These are phyloP conservation scores for Virgularia gustaviana DNA, from an alignment of 92 coral and sea anemone genomes.

Conservation along the genomic window DNA sequence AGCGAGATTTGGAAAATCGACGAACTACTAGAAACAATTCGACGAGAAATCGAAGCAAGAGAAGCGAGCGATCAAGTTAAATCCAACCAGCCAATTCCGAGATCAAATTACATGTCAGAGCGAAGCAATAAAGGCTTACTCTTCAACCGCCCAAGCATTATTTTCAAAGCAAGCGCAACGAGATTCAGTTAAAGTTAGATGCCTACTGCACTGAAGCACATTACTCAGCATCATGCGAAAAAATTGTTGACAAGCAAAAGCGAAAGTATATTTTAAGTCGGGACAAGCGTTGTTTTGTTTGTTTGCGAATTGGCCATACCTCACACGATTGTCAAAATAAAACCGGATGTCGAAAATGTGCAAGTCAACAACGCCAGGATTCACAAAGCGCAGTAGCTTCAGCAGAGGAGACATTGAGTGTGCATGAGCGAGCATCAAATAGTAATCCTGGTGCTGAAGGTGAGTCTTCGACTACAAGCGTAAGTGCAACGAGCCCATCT, in stretches of 20 bases:
- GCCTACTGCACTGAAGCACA: slow-evolving; percentile 10
- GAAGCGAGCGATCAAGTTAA: slow-evolving; percentile 39
- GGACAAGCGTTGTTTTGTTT: slow-evolving; percentile 16
- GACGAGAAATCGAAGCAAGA: slow-evolving; percentile 10
- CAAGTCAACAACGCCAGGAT: neutral
- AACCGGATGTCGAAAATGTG: slow-evolving; percentile 10
- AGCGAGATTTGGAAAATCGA: slow-evolving; percentile 27
- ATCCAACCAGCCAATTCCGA: neutral
- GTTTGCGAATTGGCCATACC: slow-evolving; percentile 1
- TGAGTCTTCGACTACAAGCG: neutral
- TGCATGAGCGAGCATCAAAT: neutral
- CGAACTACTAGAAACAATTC: slow-evolving; percentile 15
- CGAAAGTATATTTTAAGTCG: slow-evolving; percentile 3
- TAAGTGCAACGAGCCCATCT: neutral
- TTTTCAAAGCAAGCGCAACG: slow-evolving; percentile 3
- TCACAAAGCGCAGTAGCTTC: neutral
- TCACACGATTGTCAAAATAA: slow-evolving; percentile 3
- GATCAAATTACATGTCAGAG: no score
- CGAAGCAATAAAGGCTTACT: neutral
- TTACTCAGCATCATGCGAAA: no score
- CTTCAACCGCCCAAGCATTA: neutral
- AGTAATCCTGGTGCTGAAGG: neutral
- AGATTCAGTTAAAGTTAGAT: neutral
- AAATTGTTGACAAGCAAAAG: neutral
- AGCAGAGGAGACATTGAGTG: neutral